Conservation (phyloP, 2,113 vertebrate species). For the Tricholaema leucomelas region DNA sequence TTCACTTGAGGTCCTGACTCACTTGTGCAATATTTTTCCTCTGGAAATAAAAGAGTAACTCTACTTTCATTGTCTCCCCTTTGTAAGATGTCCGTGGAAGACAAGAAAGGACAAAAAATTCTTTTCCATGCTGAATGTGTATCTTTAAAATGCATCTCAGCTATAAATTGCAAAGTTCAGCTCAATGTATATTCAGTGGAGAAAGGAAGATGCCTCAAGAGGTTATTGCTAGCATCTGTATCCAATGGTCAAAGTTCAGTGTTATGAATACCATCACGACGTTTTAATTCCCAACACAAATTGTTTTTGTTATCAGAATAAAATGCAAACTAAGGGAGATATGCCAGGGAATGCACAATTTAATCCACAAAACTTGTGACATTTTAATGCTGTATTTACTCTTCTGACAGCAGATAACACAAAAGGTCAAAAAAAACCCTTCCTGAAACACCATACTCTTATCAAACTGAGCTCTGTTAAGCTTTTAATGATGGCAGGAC, state of each 20-base stretch:
- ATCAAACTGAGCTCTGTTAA: background rate
- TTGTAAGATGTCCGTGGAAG: background rate
- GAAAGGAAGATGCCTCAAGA: background rate
- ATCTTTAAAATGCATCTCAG: background rate
- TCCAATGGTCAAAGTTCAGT: background rate
- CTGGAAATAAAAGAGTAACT: background rate
- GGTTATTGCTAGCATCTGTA: background rate
- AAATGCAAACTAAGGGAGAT: background rate
- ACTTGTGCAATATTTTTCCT: background rate
- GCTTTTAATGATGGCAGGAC: background rate
- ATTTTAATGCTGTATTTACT: background rate
- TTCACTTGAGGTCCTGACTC: background rate
- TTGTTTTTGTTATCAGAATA: background rate
- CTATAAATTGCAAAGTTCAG: background rate
- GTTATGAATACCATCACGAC: background rate
- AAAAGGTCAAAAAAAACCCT: background rate
- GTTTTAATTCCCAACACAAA: background rate
- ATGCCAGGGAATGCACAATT: background rate
- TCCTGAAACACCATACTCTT: background rate
- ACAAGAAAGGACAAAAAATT: background rate
- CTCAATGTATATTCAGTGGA: background rate
- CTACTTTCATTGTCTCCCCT: background rate
- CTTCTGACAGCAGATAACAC: background rate
- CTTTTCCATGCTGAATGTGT: background rate
- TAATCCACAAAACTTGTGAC: background rate